phyloP scores from a whole-genome alignment of 2,113 vertebrate species.

The Varanus komodoensis region DNA sequence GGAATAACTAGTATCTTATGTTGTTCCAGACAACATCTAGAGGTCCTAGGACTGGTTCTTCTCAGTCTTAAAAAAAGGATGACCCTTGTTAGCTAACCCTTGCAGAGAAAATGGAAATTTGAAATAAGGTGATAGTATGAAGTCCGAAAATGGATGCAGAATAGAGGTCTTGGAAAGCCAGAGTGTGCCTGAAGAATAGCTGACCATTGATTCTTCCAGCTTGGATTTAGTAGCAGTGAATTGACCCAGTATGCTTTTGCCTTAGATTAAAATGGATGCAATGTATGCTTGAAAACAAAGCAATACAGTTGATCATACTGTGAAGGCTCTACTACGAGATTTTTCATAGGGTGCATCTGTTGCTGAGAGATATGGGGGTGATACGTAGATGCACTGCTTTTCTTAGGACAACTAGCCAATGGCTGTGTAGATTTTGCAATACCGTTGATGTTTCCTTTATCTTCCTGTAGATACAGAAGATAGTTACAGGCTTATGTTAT shows the following conservation, averaged over 20 bases:
- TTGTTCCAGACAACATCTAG: no score
- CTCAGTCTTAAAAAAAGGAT: no score
- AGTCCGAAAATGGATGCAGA: no score
- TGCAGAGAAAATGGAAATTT: no score
- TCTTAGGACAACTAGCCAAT: not conserved
- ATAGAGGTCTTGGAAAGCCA: not conserved
- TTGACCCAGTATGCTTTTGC: not conserved
- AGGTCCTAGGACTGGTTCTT: no score
- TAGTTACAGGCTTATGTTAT: not conserved
- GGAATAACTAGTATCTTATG: no score
- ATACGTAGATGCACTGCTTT: not conserved
- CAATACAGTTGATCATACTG: not conserved
- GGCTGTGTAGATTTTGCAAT: not conserved
- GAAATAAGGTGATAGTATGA: no score
- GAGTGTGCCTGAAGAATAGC: not conserved
- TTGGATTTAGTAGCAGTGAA: not conserved
- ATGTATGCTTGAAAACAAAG: not conserved
- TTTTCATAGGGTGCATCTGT: not conserved
- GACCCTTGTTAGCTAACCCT: no score
- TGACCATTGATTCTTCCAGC: not conserved
- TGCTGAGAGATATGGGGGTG: not conserved
- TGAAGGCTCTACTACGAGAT: not conserved
- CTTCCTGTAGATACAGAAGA: not conserved
- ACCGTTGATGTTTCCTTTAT: not conserved
- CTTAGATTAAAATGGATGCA: not conserved